Percentiles rank a stretch among this genome's conserved stretches.
phyloP scores from a whole-genome alignment of 1,140 invertebrate genomes.

The Ridgeia piscesae region DNA sequence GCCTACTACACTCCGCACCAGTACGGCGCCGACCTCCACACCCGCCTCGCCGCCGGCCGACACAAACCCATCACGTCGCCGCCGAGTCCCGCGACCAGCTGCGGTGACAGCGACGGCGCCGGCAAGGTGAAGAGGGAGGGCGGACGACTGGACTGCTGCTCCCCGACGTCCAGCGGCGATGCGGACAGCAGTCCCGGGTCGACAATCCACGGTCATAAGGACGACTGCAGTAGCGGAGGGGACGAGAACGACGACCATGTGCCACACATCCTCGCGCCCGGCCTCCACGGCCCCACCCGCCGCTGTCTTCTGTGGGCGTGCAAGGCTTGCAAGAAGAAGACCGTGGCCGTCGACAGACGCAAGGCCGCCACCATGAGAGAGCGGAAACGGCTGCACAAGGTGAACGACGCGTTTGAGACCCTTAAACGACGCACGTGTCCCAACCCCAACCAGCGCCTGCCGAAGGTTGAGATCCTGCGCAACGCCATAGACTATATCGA shows the following conservation, averaged over 20 bases:
- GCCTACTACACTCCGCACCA: not conserved
- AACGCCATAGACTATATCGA: constrained; percentile 98
- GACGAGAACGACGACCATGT: constrained; percentile 37
- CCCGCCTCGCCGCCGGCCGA: not conserved
- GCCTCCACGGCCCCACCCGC: constrained; percentile 58
- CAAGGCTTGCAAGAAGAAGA: constrained; percentile 94
- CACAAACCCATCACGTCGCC: not conserved
- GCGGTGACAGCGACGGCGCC: constrained; percentile 18
- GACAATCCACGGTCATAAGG: constrained; percentile 14
- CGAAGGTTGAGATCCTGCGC: constrained; percentile 94
- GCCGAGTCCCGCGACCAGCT: constrained; percentile 11
- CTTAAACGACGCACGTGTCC: constrained; percentile 88
- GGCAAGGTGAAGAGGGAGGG: not conserved
- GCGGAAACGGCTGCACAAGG: constrained; percentile 86
- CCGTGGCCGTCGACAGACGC: constrained; percentile 87
- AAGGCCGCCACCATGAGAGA: constrained; percentile 96
- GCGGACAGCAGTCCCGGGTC: not conserved
- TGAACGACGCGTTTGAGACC: constrained; percentile 97
- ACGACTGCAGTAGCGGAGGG: constrained; percentile 30
- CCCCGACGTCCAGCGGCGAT: not conserved
- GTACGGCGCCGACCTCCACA: not conserved
- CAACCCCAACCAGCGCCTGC: constrained; percentile 91
- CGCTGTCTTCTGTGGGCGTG: constrained; percentile 92
- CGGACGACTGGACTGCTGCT: constrained; percentile 2
- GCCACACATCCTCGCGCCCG: constrained; percentile 58